Percentiles rank a stretch among this genome's conserved stretches.
phyloP scores from a whole-genome alignment of 1,140 invertebrate genomes.

The Diuraphis noxia region DNA sequence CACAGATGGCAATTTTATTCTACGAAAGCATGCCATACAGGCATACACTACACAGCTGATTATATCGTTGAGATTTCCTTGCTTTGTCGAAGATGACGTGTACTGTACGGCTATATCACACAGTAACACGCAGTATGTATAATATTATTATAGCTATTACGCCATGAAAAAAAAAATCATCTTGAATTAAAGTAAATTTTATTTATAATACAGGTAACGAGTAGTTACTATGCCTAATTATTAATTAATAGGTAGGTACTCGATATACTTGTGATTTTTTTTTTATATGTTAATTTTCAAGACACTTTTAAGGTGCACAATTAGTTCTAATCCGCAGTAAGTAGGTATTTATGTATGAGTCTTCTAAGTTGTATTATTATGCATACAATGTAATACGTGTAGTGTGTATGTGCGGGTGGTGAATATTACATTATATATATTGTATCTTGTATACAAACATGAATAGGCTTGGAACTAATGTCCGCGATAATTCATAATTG shows the following conservation, averaged over 20 bases:
- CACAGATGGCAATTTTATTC: neutral
- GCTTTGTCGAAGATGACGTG: neutral
- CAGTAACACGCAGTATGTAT: neutral
- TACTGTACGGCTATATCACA: neutral
- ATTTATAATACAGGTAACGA: neutral
- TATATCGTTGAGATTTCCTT: neutral
- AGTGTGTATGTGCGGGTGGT: neutral
- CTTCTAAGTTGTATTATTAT: neutral
- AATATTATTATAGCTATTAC: neutral
- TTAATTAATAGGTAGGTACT: neutral
- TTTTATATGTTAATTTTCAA: neutral
- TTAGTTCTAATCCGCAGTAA: neutral
- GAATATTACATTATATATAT: neutral
- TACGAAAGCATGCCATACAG: neutral
- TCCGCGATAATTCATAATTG: neutral
- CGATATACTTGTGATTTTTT: neutral
- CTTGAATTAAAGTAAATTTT: neutral
- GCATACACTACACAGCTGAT: no score
- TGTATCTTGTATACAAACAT: neutral
- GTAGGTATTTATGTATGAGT: neutral
- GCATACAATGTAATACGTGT: neutral
- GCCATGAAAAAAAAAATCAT: neutral
- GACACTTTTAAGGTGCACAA: neutral
- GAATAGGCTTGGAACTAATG: neutral
- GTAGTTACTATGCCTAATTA: neutral